Base-by-base conservation (phyloP, 2,888 invertebrate species). In the Drosophila infuscata region DNA sequence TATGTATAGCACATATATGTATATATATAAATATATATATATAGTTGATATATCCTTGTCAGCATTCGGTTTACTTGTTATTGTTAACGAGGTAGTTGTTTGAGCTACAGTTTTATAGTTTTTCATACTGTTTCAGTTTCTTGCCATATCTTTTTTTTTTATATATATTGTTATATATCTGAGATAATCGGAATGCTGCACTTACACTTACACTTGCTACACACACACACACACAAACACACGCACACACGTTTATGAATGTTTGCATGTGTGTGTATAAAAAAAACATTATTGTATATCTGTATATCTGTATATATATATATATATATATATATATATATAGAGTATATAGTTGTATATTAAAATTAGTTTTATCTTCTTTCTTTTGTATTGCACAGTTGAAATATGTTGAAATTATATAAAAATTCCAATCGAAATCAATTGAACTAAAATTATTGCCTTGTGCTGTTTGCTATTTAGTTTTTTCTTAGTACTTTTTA, bases 371-470 rank as follows among this genome's bases (percentile, higher is more conserved):
- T 60, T 78, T 68, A 30, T 20, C 32, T 51, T 61, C 48, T 11
- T 48, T 65, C 38, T 29, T 51, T 70, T 80, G 64, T 83, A 81
- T 81, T 81, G 81, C 88, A 84, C 89, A 86, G 72, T 76, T 71
- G 74, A 77, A 75, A 72, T 38, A 62, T 66, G 38, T 63, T 58
- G 61, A 82, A 65, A 48, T 57, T 33, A 72, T 29, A 36, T 29
- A 36, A 30, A 71, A 65, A 56, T 67, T 68, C 54, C 68, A 68
- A 68, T 68, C 69, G 69, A 68, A 57, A 68, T 68, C 82, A 88
- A 83, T 85, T 85, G 51, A 83, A 85, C 89, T 89, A 89, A 89
- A 89, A 72, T 83, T 85, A 89, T 89, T 85, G 87, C 84, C 82
- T 79, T 83, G 63, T 71, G 59, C 54, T 67, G 52, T 25, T 57